Evolutionary conservation across 2,797 vertebrate species (phyloP), one percentile per base, ranked within the genome.

Genomic region (Scolopax rusticola): DNA sequence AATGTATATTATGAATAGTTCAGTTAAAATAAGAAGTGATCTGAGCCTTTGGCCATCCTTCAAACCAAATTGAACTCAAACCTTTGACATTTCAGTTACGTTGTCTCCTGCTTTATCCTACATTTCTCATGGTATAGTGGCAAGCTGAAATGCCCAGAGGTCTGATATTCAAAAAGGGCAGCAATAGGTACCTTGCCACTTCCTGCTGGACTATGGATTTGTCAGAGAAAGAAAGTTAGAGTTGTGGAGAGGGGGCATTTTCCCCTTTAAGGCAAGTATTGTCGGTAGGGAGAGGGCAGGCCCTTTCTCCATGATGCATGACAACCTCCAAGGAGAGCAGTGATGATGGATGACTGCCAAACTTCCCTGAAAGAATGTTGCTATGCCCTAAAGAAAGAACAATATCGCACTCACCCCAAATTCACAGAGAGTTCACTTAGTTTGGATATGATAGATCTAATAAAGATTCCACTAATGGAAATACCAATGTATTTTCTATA

Each of bases 61-160:
- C 96, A 95, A 91, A 96, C 87, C 43, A 92, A 92, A 93, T 40
- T 93, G 93, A 95, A 90, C 89, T 96, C 94, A 96, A 95, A 97
- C 93, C 94, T 96, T 94, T 96, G 96, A 95, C 95, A 97, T 97
- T 96, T 96, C 74, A 83, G 89, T 87, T 71, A 12, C 94, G 75
- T 87, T 90, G 84, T 96, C 81, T 95, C 79, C 70, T 91, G 83
- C 70, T 88, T 96, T 83, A 93, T 94, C 84, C 90, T 77, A 51
- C 88, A 89, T 97, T 96, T 96, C 84, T 95, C 82, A 59, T 89
- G 90, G 84, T 59, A 6, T 68, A 85, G 75, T 61, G 75, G 88
- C 89, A 92, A 89, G 71, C 75, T 78, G 84, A 85, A 94, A 70
- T 87, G 78, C 93, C 95, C 81, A 85, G 93, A 89, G 90, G 90